Evolutionary conservation across 2,113 vertebrate species (phyloP).

Genomic region (Arothron firmamentum): DNA sequence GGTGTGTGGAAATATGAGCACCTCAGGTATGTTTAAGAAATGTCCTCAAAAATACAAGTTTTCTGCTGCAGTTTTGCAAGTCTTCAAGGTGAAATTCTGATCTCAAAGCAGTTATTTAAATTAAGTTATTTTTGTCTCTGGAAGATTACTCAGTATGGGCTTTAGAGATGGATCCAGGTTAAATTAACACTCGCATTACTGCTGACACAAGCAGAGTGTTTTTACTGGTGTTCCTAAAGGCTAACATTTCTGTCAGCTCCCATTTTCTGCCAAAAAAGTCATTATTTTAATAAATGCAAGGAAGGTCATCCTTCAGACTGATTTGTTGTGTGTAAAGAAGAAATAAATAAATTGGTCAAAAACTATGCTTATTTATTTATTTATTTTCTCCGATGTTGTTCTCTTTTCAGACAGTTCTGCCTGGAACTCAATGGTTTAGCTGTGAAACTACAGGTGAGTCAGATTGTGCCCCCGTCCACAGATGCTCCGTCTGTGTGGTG

Average conservation of each 20-base stretch:
- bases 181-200: too few species aligned
- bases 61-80: neutral
- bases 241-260: too few species aligned
- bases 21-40: constrained; percentile 79
- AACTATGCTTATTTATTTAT: neutral
- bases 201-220: too few species aligned
- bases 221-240: too few species aligned
- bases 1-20: constrained; percentile 99
- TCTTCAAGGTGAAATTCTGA: neutral
- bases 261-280: too few species aligned
- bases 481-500: neutral
- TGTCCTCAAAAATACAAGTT: neutral
- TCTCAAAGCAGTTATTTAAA: too few species aligned
- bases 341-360: neutral
- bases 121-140: too few species aligned
- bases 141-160: too few species aligned
- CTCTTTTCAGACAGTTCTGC: constrained; percentile 88
- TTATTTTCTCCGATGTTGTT: neutral
- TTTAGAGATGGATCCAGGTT: too few species aligned
- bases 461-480: too few species aligned
- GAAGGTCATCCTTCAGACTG: neutral
- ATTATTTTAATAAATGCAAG: too few species aligned
- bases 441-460: constrained; percentile 93
- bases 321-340: neutral
- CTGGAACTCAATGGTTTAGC: constrained; percentile 97